Conservation (phyloP, 1,140 invertebrate genomes). For the Xylocopa sonorina region DNA sequence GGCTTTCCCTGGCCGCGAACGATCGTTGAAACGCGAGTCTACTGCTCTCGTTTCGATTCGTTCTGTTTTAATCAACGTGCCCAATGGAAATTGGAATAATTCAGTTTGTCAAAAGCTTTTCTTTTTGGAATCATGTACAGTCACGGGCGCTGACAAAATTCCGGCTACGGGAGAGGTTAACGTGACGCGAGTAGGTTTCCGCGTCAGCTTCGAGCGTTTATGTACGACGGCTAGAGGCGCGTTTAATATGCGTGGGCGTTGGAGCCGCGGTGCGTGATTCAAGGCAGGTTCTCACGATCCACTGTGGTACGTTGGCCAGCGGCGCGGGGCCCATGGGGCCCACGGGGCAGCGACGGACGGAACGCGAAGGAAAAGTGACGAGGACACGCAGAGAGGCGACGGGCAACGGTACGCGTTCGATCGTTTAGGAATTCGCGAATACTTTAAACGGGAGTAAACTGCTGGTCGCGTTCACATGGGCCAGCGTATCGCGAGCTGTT, state of each 20-base stretch:
- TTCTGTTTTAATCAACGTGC: too few species aligned
- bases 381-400: conserved; percentile 19
- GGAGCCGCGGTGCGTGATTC: conserved; percentile 73
- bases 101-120: too few species aligned
- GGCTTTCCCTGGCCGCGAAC: too few species aligned
- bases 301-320: conserved; percentile 4
- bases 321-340: neutral
- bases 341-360: conserved; percentile 12
- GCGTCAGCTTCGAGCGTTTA: conserved; percentile 61
- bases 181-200: conserved; percentile 51
- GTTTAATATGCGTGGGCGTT: conserved; percentile 77
- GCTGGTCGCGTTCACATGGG: neutral
- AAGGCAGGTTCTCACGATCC: conserved; percentile 74
- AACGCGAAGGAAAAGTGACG: conserved; percentile 51
- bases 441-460: conserved; percentile 64
- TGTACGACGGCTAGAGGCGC: conserved; percentile 64
- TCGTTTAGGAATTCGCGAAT: conserved; percentile 66
- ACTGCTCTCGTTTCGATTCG: too few species aligned
- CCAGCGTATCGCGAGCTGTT: conserved; percentile 20
- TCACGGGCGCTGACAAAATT: too few species aligned
- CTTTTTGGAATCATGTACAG: too few species aligned
- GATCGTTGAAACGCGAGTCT: too few species aligned
- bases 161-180: too few species aligned
- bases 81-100: too few species aligned
- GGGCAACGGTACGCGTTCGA: conserved; percentile 55